A percentile compares a stretch with the other conserved stretches of the same genome.
Conservation (phyloP, 2,888 invertebrate species). For the Cerceris ruficornis region DNA sequence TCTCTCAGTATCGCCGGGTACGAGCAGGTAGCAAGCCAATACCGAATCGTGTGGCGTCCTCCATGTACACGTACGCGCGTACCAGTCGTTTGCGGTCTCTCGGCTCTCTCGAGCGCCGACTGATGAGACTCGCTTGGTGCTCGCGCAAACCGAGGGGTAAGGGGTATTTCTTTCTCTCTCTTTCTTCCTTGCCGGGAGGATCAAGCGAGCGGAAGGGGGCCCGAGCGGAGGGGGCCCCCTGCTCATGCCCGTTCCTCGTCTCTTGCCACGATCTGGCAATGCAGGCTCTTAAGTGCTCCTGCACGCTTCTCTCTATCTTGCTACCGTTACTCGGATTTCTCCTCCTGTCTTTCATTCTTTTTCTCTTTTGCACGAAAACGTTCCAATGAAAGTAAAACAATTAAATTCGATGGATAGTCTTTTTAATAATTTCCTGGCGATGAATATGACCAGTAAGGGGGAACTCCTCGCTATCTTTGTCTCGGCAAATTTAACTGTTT, state of each 20-base stretch:
- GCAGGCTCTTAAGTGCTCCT: constrained; percentile 40
- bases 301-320: constrained; percentile 5
- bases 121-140: constrained; percentile 65
- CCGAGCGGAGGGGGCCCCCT: constrained; percentile 31
- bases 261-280: too few relatives aligned
- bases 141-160: constrained; percentile 55
- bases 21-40: constrained; percentile 24
- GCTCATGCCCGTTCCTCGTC: too few relatives aligned
- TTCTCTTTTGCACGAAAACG: constrained; percentile 3
- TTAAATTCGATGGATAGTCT: constrained; percentile 41
- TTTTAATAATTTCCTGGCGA: background rate
- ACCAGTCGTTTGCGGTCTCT: constrained; percentile 31
- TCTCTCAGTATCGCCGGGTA: constrained; percentile 41
- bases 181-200: background rate
- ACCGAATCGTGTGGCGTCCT: constrained; percentile 39
- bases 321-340: constrained; percentile 19
- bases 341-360: constrained; percentile 2
- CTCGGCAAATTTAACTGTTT: too few relatives aligned
- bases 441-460: too few relatives aligned
- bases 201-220: constrained; percentile 41
- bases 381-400: constrained; percentile 47
- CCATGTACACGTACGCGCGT: constrained; percentile 46
- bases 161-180: constrained; percentile 45
- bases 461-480: too few relatives aligned
- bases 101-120: constrained; percentile 65